Conservation (phyloP, 2,888 invertebrate species). For the Andricus curvator region DNA sequence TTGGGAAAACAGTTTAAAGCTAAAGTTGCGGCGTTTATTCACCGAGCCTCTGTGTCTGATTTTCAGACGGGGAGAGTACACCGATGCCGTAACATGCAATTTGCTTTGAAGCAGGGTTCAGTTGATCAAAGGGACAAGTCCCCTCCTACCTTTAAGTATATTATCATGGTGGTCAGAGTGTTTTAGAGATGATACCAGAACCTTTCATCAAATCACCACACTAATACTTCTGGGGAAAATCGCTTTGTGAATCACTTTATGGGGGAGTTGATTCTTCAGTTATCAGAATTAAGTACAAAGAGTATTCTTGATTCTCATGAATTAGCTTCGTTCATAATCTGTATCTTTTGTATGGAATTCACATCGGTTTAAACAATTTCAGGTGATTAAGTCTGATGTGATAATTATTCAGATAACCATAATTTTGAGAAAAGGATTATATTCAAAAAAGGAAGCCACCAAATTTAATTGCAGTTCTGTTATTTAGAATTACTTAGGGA, state of each 20-base stretch:
- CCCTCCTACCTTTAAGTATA: not conserved
- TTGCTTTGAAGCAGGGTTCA: slow-evolving; percentile 32
- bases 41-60: slow-evolving; percentile 2
- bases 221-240: not conserved
- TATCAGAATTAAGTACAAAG: no score
- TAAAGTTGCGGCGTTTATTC: slow-evolving; percentile 11
- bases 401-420: no score
- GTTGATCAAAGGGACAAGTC: slow-evolving; percentile 23
- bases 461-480: no score
- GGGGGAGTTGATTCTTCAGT: no score
- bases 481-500: no score
- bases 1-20: slow-evolving; percentile 37
- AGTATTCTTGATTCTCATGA: no score
- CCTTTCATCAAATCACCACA: not conserved
- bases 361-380: no score
- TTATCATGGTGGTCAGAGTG: slow-evolving; percentile 17
- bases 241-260: not conserved
- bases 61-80: slow-evolving; percentile 14
- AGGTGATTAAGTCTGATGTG: no score
- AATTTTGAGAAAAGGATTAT: no score
- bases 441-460: no score
- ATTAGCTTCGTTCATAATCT: no score
- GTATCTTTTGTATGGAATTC: no score
- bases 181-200: slow-evolving; percentile 12
- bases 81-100: slow-evolving; percentile 15